Evolutionary conservation across 2,797 vertebrate genomes (phyloP), one percentile per base, ranked within the genome.

Genomic region (Enteromius fasciolatus): DNA sequence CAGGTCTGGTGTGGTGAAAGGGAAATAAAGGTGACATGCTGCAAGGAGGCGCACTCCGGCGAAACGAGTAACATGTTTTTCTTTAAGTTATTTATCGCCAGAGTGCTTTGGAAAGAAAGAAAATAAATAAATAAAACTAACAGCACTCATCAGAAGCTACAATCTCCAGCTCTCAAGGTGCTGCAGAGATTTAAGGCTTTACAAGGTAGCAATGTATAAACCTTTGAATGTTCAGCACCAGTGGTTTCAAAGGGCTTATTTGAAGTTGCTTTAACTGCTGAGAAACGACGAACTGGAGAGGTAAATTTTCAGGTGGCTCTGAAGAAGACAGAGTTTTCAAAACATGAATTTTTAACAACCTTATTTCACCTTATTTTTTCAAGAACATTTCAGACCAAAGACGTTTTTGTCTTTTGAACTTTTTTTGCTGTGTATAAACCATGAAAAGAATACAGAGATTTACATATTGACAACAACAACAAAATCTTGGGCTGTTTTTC

Each of bases 231-330:
- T 84, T 88, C 79, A 82, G 80, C 75, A 52, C 84, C 83, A 70
- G 78, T 46, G 39, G 74, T 82, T 87, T 86, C 75, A 85, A 86
- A 83, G 84, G 50, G 20, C 68, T 81, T 76, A 81, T 86, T 89
- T 91, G 85, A 84, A 91, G 89, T 87, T 90, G 87, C 89, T 93
- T 90, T 89, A 91, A 89, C 88, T 87, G 88, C 88, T 87, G 87
- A 84, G 87, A 89, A 72, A 46, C 28, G 59, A 64, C 61, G 69
- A 81, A 90, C 89, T 90, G 88, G 88, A 90, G 89, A 89, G 85
- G 80, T 83, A 72, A 48, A 63, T 61, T 39, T 79, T 39, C 48
- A 44, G 12, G 17, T 33, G 20, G 17, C 12, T 69, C 50, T 66
- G 64, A 80, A 63, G 46, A 52, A n/a, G 36, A 23, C 57, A 1